Base-by-base conservation (phyloP, 2,113 vertebrate species). In the Sinosuthora webbiana region DNA sequence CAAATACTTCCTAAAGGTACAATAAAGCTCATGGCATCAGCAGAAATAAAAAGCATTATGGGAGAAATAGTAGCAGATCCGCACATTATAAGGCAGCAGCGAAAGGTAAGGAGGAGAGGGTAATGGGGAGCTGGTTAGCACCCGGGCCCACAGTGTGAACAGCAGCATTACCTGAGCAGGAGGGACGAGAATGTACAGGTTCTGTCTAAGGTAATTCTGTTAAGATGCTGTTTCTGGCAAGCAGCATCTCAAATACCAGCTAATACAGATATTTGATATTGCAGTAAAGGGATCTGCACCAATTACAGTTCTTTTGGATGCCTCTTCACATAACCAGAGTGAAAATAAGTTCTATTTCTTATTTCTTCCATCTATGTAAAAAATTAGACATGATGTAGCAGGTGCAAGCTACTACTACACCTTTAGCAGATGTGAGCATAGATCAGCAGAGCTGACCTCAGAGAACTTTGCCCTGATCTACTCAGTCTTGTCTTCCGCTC, bases 1-100 rank as follows among this genome's bases (percentile, higher is more conserved):
- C 31, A 88, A 92, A 94, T 81, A 90, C 49, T 83, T 93, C 90
- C 88, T 96, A 57, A 89, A 94, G 80, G 74, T 89, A 75, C 68
- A 88, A 74, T 93, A 95, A 93, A 65, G 70, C 59, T 74, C 47
- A 70, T n/a, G 15, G 55, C 35, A 94, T 55, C 56, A 76, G 37
- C 35, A 88, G 79, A 88, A 94, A 83, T 83, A 89, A 94, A 93
- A 90, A 91, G 65, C 41, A 82, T 79, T 60, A 44, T 47, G 52
- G 85, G 62, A 96, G 31, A 94, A 90, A 86, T 47, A 73, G 77
- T 17, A 87, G 37, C 50, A 82, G 60, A 73, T 85, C 85, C 15
- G 76, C 47, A 39, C 8, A 16, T 88, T 30, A 57, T 39, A 85
- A 59, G 35, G 71, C 69, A 74, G n/a, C 39, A 69, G 47, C 82